Percentiles rank a stretch among this genome's conserved stretches.
phyloP scores from a whole-genome alignment of 2,113 vertebrate genomes.

The Porphyrio hochstetteri region DNA sequence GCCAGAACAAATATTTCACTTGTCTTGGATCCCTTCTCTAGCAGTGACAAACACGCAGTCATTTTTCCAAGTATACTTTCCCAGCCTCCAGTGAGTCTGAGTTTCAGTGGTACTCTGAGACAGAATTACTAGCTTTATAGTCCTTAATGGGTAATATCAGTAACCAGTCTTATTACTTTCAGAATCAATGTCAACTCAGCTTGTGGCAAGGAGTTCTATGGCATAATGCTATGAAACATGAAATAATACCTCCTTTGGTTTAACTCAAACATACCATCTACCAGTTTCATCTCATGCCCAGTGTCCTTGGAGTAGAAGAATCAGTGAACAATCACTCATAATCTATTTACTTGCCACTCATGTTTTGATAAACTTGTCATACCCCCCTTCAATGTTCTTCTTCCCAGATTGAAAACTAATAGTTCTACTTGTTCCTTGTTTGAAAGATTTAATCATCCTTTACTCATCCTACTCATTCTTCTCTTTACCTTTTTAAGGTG shows the following conservation, averaged over 20 bases:
- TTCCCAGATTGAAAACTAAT: neutral
- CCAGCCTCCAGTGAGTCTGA: neutral
- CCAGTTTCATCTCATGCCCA: neutral
- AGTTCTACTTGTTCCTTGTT: neutral
- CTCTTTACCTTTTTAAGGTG: neutral
- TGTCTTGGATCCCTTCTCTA: no score
- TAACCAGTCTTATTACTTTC: neutral
- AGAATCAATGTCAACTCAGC: neutral
- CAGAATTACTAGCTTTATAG: neutral
- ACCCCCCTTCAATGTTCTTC: neutral
- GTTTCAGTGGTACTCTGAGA: neutral
- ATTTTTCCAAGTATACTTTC: neutral
- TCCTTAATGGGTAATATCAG: neutral
- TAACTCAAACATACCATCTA: neutral
- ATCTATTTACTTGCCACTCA: neutral
- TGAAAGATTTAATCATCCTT: neutral
- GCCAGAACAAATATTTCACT: neutral
- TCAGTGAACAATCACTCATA: neutral
- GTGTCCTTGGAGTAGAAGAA: neutral
- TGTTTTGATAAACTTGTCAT: neutral
- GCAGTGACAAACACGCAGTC: rapidly evolving
- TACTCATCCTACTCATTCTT: neutral
- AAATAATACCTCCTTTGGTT: neutral
- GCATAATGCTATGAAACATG: neutral
- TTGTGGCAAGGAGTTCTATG: neutral